Percentiles rank a stretch among this genome's conserved stretches.
Evolutionary conservation across 1,140 invertebrate species (phyloP).

Genomic region (Nixonia krombeini): DNA sequence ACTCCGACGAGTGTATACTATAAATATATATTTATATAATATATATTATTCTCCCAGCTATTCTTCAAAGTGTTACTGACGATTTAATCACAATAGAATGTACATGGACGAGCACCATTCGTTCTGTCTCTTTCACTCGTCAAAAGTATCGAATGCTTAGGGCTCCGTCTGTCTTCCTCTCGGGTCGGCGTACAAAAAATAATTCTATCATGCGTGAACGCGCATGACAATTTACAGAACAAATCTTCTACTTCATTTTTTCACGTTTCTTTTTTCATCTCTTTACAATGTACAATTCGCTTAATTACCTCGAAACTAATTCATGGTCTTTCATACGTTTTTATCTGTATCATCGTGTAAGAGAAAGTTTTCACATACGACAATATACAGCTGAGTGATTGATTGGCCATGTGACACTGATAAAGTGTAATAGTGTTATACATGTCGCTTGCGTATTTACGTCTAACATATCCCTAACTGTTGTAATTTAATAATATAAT

Average conservation of each 20-base stretch:
- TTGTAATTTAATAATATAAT: background rate
- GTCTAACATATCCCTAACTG: background rate
- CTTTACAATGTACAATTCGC: slow-evolving; percentile 31
- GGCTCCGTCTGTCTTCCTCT: slow-evolving; percentile 24
- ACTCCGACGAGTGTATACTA: slow-evolving; percentile 54
- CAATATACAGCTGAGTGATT: background rate
- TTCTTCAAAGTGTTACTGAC: slow-evolving; percentile 57
- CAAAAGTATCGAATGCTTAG: background rate
- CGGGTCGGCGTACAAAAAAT: slow-evolving; percentile 64
- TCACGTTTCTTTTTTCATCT: slow-evolving; percentile 19
- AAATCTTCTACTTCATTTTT: slow-evolving; percentile 11
- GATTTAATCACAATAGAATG: slow-evolving; percentile 18
- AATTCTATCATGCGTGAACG: slow-evolving; percentile 50
- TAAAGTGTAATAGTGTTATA: slow-evolving; percentile 39
- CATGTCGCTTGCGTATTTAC: background rate
- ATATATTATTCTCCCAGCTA: slow-evolving; percentile 43
- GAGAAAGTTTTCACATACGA: slow-evolving; percentile 20
- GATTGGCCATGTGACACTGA: slow-evolving; percentile 16
- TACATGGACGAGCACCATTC: slow-evolving; percentile 18
- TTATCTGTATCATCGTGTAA: slow-evolving; percentile 17
- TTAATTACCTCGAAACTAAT: slow-evolving; percentile 36
- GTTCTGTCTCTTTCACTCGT: slow-evolving; percentile 4
- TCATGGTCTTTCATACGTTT: slow-evolving; percentile 43
- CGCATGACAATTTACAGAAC: slow-evolving; percentile 50
- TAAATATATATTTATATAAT: slow-evolving; percentile 60